Percentiles rank a stretch among this genome's conserved stretches.
phyloP scores from a whole-genome alignment of 2,113 vertebrate species.

The Perca schrenkii region DNA sequence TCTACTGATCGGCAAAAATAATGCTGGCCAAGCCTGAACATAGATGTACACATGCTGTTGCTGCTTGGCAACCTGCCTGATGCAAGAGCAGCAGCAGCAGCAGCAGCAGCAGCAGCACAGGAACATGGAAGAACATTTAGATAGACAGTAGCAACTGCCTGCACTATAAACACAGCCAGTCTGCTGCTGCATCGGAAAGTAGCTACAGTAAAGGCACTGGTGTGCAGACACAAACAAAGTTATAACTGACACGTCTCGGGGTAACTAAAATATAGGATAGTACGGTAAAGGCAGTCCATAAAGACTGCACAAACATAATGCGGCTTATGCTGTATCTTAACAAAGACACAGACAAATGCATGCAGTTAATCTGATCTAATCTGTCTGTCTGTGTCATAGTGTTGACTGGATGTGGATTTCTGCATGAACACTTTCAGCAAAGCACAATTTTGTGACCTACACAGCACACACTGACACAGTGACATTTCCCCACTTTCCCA shows the following conservation, averaged over 20 bases:
- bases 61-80: slow-evolving; percentile 73
- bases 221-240: slow-evolving; percentile 6
- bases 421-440: background rate
- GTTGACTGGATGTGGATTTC: background rate
- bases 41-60: slow-evolving; percentile 41
- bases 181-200: slow-evolving; percentile 39
- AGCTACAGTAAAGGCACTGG: background rate
- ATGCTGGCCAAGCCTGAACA: slow-evolving; percentile 28
- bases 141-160: slow-evolving; percentile 47
- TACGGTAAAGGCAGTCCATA: background rate
- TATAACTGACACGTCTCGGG: background rate
- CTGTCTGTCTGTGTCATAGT: background rate
- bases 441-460: background rate
- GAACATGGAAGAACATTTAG: slow-evolving; percentile 45
- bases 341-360: slow-evolving; percentile 2
- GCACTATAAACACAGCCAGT: slow-evolving; percentile 37
- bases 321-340: background rate
- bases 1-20: background rate
- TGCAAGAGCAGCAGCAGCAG: slow-evolving; percentile 61
- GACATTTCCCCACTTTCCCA: slow-evolving; percentile 16
- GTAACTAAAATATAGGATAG: background rate
- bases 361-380: slow-evolving; percentile 1
- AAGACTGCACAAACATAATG: background rate
- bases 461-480: slow-evolving; percentile 7
- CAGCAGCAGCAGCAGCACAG: slow-evolving; percentile 56